Conservation (phyloP, 2,797 vertebrate genomes). For the Pelobates cultripes region DNA sequence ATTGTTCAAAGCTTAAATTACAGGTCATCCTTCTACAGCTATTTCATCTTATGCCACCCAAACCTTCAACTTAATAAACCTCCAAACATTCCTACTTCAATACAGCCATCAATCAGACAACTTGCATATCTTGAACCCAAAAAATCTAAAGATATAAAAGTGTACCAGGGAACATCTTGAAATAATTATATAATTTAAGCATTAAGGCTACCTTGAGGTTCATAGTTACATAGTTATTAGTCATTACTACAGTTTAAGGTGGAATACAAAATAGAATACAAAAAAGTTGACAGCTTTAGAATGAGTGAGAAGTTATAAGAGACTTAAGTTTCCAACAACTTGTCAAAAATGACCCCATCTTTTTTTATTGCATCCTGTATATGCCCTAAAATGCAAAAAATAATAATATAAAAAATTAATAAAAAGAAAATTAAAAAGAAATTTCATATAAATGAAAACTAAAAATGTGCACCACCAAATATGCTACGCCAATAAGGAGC, state of each 20-base stretch:
- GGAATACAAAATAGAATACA: too few species aligned
- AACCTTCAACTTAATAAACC: constrained; percentile 39
- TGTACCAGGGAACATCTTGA: constrained; percentile 36
- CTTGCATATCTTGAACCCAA: constrained; percentile 8
- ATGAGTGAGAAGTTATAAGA: neutral
- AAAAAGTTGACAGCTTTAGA: neutral
- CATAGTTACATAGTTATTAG: neutral
- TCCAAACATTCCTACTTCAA: constrained; percentile 37
- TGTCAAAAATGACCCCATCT: too few species aligned
- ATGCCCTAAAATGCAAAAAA: too few species aligned
- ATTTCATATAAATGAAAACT: too few species aligned
- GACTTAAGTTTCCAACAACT: too few species aligned
- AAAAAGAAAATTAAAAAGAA: too few species aligned
- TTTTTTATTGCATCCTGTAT: too few species aligned
- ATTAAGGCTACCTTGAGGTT: neutral
- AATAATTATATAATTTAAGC: constrained; percentile 22
- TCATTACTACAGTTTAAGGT: constrained; percentile 7
- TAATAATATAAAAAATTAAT: too few species aligned
- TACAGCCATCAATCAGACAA: constrained; percentile 19
- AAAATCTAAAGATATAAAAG: constrained; percentile 39
- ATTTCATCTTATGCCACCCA: constrained; percentile 28
- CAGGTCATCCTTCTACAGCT: constrained; percentile 11
- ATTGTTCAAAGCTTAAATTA: constrained; percentile 32
- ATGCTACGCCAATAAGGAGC: too few species aligned
- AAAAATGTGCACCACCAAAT: too few species aligned